Evolutionary conservation across 2,888 invertebrate species (phyloP), one percentile per base, ranked within the genome.

Genomic region (Andricus curvator): DNA sequence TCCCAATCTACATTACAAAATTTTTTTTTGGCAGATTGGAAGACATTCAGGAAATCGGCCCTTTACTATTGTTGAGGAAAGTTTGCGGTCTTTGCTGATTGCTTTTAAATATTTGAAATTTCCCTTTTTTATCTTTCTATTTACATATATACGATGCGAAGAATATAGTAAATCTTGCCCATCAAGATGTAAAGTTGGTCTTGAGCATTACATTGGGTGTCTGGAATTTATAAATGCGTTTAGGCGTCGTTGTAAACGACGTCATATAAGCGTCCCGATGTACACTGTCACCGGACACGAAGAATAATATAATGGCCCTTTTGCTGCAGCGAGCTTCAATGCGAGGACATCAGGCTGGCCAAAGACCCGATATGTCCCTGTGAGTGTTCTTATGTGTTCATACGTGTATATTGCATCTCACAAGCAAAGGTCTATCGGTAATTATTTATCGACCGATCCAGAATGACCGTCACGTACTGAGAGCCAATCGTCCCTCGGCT

Each of bases 381-480:
- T 56, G 56, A 29, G 56, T 64, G 29, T 64, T 56, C n/a, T 25
- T 22, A 13, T 74, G 33, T 51, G 33, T 74, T 13, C n/a, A 33
- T 74, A 8, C 33, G 48, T 74, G 20, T 51, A 51, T 62, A 56
- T 77, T 77, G 67, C 77, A 76, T 64, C 78, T 78, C 77, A 56
- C 56, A 74, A 60, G 56, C 20, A 56, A 51, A 48, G n/a, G 22
- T 33, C 74, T 74, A 87, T 85, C 87, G 85, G 86, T 87, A 90
- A 90, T 90, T 90, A 89, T 90, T 90, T 90, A 88, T 89, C 89
- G 87, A 80, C 67, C 86, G 86, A 87, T 88, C 87, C 82, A 81
- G 89, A 86, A 90, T 86, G 89, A 83, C 84, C 84, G 87, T 90
- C 90, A 90, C 90, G 89, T 90, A 90, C 51, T 41, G 60, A 44